Evolutionary conservation across 2,113 vertebrate species (phyloP).

Genomic region (Coreoperca whiteheadi): DNA sequence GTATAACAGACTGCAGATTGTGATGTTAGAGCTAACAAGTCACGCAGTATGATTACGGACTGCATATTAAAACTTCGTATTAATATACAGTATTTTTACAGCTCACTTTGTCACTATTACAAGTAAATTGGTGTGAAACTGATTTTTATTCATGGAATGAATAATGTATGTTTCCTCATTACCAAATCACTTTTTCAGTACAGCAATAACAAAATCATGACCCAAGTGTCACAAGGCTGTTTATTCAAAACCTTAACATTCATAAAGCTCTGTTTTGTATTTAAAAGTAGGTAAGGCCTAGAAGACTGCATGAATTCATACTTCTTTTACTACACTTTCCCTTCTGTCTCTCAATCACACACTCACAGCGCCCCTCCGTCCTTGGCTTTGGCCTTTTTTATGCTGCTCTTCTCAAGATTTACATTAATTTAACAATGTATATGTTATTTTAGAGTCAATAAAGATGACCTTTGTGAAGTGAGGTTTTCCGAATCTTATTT

Average conservation of each 20-base stretch:
- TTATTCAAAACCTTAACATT: slow-evolving; percentile 10
- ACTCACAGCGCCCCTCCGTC: slow-evolving; percentile 59
- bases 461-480: slow-evolving; percentile 89
- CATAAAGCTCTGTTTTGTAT: slow-evolving; percentile 14
- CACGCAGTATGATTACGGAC: background rate
- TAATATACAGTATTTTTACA: slow-evolving; percentile 14
- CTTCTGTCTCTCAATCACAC: slow-evolving; percentile 15
- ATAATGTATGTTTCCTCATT: slow-evolving; percentile 13
- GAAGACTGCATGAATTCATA: slow-evolving; percentile 23
- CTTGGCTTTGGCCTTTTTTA: slow-evolving; percentile 60
- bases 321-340: slow-evolving; percentile 21
- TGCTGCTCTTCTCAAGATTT: slow-evolving; percentile 52
- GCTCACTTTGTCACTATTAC: slow-evolving; percentile 26
- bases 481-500: slow-evolving; percentile 85
- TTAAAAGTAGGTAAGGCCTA: background rate
- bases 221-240: background rate
- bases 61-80: slow-evolving; percentile 8
- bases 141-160: slow-evolving; percentile 16
- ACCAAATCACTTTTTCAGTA: slow-evolving; percentile 6
- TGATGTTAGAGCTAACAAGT: slow-evolving; percentile 15
- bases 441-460: slow-evolving; percentile 90
- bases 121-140: slow-evolving; percentile 23
- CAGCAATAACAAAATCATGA: slow-evolving; percentile 1
- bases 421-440: slow-evolving; percentile 80
- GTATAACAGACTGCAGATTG: slow-evolving; percentile 2